Percentiles rank a stretch among this genome's conserved stretches.
phyloP scores from a whole-genome alignment of 2,113 vertebrate genomes.

The Pelecanus crispus region DNA sequence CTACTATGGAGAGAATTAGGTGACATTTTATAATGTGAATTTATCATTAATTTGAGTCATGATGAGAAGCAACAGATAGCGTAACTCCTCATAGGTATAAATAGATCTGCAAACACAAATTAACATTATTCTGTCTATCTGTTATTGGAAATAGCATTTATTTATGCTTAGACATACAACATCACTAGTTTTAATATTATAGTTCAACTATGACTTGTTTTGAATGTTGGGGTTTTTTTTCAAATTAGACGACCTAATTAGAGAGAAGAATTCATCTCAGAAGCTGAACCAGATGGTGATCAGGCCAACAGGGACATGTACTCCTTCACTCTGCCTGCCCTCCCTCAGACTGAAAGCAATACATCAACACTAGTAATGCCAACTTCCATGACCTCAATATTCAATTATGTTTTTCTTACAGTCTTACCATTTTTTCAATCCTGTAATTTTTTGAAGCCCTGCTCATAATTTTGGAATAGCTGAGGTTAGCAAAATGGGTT shows the following conservation, averaged over 20 bases:
- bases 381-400: constrained; percentile 26
- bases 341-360: background rate
- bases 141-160: background rate
- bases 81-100: background rate
- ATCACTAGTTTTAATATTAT: background rate
- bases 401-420: constrained; percentile 5
- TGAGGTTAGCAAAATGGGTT: background rate
- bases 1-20: background rate
- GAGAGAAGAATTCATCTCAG: background rate
- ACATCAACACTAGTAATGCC: background rate
- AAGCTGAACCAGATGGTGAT: background rate
- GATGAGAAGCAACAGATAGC: background rate
- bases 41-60: background rate
- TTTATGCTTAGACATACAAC: background rate
- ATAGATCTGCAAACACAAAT: background rate
- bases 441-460: background rate
- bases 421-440: background rate
- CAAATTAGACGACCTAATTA: background rate
- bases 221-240: background rate
- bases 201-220: background rate
- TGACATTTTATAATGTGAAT: background rate
- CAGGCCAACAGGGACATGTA: background rate
- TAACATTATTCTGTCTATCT: background rate
- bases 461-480: background rate
- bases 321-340: background rate